Conservation (phyloP, 2,797 vertebrate genomes). For the Acanthornis magna region DNA sequence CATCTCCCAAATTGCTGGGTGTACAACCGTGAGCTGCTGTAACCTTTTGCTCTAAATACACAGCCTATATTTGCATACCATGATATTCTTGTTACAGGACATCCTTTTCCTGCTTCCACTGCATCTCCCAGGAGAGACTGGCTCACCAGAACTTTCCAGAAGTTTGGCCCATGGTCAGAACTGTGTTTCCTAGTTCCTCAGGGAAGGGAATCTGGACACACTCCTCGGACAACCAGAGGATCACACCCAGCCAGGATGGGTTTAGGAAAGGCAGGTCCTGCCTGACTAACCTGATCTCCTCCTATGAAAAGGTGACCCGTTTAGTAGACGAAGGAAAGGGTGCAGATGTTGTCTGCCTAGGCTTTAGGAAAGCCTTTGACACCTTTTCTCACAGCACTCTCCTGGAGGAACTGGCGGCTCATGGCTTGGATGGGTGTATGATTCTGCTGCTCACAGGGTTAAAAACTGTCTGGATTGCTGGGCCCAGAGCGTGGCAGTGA, state of each 20-base stretch:
- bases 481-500: accelerated
- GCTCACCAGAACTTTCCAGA: not conserved
- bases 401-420: not conserved
- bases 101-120: not conserved
- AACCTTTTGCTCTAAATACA: not conserved
- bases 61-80: not conserved
- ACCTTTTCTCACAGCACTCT: not conserved
- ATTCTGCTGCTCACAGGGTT: not conserved
- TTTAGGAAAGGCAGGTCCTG: not conserved
- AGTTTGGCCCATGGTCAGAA: not conserved
- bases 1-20: not conserved
- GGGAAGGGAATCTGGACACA: not conserved
- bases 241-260: not conserved
- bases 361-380: not conserved
- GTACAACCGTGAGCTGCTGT: not conserved
- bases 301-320: not conserved
- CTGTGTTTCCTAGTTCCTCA: not conserved
- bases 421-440: not conserved
- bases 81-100: not conserved
- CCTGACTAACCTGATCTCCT: not conserved
- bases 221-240: not conserved
- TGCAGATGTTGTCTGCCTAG: not conserved
- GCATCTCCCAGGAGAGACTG: not conserved
- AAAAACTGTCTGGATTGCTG: not conserved
- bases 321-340: not conserved